A percentile compares a stretch with the other conserved stretches of the same genome.
Conservation (phyloP, 2,797 vertebrate genomes). For the Synanceia verrucosa region DNA sequence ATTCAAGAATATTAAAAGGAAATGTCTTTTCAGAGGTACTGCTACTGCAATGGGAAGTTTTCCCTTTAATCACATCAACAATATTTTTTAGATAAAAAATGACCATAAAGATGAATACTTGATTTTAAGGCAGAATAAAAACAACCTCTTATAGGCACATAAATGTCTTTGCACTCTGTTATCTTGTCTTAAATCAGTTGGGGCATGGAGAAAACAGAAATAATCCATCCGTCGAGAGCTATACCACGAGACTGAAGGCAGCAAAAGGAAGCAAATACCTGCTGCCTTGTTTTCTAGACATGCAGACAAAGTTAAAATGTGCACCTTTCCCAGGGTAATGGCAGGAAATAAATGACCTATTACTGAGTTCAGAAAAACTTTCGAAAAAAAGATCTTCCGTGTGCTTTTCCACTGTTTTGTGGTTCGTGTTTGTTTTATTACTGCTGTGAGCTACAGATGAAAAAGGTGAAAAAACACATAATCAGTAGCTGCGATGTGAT, state of each 20-base stretch:
- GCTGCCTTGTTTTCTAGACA: constrained; percentile 51
- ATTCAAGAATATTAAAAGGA: not conserved
- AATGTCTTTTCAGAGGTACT: not conserved
- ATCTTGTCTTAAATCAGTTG: constrained; percentile 40
- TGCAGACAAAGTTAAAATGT: constrained; percentile 50
- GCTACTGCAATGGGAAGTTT: not conserved
- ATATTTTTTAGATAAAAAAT: not conserved
- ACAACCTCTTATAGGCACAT: not conserved
- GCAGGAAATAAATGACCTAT: constrained; percentile 50
- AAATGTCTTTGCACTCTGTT: constrained; percentile 18
- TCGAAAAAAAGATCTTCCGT: constrained; percentile 50
- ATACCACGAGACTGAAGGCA: not conserved
- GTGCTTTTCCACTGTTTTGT: constrained; percentile 43
- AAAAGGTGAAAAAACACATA: constrained; percentile 22
- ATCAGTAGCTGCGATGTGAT: not conserved
- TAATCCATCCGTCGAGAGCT: constrained; percentile 21
- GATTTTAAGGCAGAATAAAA: constrained; percentile 4
- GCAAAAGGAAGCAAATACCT: constrained; percentile 23
- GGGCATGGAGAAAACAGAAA: not conserved
- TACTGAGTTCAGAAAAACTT: constrained; percentile 39
- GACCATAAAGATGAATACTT: not conserved
- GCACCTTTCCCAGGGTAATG: constrained; percentile 52
- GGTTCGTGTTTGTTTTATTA: constrained; percentile 23
- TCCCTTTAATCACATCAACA: not conserved
- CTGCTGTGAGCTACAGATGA: constrained; percentile 34